Percentiles rank a stretch among this genome's conserved stretches.
phyloP scores from a whole-genome alignment of 1,140 invertebrate genomes.

The Neodiprion lecontei region DNA sequence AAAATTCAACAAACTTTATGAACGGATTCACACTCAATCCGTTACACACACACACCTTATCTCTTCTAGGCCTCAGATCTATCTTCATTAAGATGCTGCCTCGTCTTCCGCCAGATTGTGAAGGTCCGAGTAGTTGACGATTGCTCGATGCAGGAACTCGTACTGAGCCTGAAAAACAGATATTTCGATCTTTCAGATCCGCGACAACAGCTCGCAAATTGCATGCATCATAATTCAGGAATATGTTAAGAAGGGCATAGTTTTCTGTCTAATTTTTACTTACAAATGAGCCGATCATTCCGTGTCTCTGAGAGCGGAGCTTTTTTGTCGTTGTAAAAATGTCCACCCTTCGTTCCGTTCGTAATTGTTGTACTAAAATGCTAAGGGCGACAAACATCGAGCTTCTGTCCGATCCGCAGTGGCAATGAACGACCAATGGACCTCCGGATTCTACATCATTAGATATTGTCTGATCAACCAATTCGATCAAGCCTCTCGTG shows the following conservation, averaged over 20 bases:
- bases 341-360: slow-evolving; percentile 83
- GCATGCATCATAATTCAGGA: neutral
- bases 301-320: slow-evolving; percentile 81
- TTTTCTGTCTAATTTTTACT: slow-evolving; percentile 48
- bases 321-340: slow-evolving; percentile 85
- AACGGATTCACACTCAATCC: neutral
- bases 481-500: slow-evolving; percentile 81
- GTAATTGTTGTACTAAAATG: slow-evolving; percentile 83
- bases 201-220: slow-evolving; percentile 10
- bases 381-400: slow-evolving; percentile 88
- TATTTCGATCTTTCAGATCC: slow-evolving; percentile 15
- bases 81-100: slow-evolving; percentile 50
- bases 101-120: slow-evolving; percentile 72
- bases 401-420: slow-evolving; percentile 84
- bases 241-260: slow-evolving; percentile 29
- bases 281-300: slow-evolving; percentile 84
- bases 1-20: neutral
- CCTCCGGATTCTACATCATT: slow-evolving; percentile 62
- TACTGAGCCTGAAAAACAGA: slow-evolving; percentile 80
- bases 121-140: slow-evolving; percentile 87
- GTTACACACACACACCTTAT: neutral
- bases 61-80: neutral
- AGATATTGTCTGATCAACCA: slow-evolving; percentile 74
- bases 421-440: slow-evolving; percentile 83
- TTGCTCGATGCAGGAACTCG: slow-evolving; percentile 89